These are phyloP conservation scores for Panzeria rudis DNA, from an alignment of 2,888 invertebrate genomes.

Conservation along the genomic window DNA sequence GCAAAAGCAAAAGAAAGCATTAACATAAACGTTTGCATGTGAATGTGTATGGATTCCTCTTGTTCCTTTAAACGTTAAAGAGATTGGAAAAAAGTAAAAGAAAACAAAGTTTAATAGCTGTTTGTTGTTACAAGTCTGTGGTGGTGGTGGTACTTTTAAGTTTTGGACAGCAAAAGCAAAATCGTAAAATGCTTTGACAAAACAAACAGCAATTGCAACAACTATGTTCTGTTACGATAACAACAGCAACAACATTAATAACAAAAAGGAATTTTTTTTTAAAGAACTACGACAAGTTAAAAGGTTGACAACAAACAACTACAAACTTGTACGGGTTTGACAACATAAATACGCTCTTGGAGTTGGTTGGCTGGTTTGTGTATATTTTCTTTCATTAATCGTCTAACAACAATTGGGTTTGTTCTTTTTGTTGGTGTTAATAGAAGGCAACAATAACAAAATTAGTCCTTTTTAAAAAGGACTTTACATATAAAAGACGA, in stretches of 20 bases:
- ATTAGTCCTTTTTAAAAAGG: no score
- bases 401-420: not conserved
- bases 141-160: slow-evolving; percentile 32
- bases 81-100: slow-evolving; percentile 26
- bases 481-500: not conserved
- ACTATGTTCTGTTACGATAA: no score
- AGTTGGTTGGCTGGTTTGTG: not conserved
- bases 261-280: not conserved
- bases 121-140: slow-evolving; percentile 50
- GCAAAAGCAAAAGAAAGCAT: slow-evolving; percentile 7
- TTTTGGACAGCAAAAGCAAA: slow-evolving; percentile 61
- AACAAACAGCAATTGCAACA: slow-evolving; percentile 37
- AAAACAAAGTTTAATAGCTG: slow-evolving; percentile 44
- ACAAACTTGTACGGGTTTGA: slow-evolving; percentile 62
- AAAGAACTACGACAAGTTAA: slow-evolving; percentile 18
- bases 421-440: not conserved
- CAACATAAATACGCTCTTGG: slow-evolving; percentile 23
- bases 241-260: not conserved
- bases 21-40: not conserved
- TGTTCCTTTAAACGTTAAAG: not conserved
- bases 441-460: not conserved
- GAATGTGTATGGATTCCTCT: not conserved
- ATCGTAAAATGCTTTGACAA: slow-evolving; percentile 42
- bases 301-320: slow-evolving; percentile 52
- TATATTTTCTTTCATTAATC: slow-evolving; percentile 8